These are phyloP conservation scores for Bombus impatiens DNA, from an alignment of 1,140 invertebrate species.

Conservation along the genomic window DNA sequence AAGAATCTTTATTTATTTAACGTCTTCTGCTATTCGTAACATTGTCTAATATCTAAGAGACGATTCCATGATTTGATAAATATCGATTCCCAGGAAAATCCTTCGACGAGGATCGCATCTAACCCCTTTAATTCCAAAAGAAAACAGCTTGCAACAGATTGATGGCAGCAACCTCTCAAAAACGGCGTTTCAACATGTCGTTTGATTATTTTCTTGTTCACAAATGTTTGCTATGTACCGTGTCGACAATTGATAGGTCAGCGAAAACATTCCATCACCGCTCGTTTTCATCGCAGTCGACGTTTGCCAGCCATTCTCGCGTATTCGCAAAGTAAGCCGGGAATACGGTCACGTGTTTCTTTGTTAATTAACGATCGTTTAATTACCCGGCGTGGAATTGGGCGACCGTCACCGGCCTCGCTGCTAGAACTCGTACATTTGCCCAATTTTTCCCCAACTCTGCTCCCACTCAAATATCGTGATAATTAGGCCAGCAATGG, in stretches of 20 bases:
- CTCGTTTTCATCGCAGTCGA: neutral
- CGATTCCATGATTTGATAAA: too few species aligned
- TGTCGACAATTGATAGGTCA: conserved; percentile 27
- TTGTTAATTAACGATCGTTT: conserved; percentile 53
- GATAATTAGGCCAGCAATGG: conserved; percentile 56
- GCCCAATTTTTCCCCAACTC: conserved; percentile 20
- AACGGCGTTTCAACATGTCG: neutral
- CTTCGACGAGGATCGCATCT: too few species aligned
- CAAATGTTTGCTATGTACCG: neutral
- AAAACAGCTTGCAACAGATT: neutral
- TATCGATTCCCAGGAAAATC: too few species aligned
- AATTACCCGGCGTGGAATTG: conserved; percentile 40
- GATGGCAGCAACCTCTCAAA: too few species aligned
- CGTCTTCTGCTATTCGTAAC: too few species aligned
- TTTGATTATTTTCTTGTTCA: conserved; percentile 6
- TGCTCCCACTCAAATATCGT: conserved; percentile 3
- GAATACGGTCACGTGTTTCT: conserved; percentile 20
- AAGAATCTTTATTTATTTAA: too few species aligned
- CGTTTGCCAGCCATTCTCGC: neutral
- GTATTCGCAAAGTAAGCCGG: conserved; percentile 12
- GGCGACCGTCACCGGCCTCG: neutral
- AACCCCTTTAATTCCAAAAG: neutral
- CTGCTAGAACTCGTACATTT: conserved; percentile 30
- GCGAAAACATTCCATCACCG: conserved; percentile 11
- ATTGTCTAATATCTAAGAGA: too few species aligned